Percentiles rank a stretch among this genome's conserved stretches.
Conservation (phyloP, 2,113 vertebrate species). For the Colistium nudipinnis region DNA sequence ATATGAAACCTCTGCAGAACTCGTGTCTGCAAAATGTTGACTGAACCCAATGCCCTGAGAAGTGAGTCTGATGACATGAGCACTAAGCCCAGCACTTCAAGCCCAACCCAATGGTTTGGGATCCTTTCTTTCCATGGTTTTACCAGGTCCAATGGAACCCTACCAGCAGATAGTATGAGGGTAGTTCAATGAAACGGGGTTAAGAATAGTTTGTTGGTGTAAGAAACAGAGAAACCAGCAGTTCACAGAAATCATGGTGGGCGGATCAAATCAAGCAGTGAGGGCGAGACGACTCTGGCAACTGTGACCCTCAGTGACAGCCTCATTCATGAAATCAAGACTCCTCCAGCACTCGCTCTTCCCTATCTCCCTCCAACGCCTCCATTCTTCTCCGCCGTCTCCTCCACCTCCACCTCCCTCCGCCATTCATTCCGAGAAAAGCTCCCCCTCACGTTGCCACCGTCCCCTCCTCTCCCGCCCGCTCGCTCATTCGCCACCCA, state of each 20-base stretch:
- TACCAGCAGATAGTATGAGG: no score
- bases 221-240: no score
- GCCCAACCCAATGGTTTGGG: no score
- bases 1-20: not conserved
- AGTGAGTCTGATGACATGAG: constrained; percentile 1
- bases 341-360: not conserved
- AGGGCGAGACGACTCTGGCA: no score
- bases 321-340: not conserved
- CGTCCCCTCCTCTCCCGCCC: constrained; percentile 18
- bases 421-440: constrained; percentile 19
- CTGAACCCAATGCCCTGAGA: not conserved
- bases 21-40: not conserved
- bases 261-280: no score
- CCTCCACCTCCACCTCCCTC: constrained; percentile 12
- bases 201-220: no score
- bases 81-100: not conserved
- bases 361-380: constrained; percentile 26
- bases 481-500: constrained; percentile 24
- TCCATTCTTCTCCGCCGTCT: constrained; percentile 24
- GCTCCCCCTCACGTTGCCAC: not conserved
- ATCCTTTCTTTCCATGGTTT: no score
- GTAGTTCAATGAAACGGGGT: no score
- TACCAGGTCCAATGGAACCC: no score
- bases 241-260: no score
- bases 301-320: no score